Conservation (phyloP, 2,888 invertebrate genomes). For the Tetragnatha montana region DNA sequence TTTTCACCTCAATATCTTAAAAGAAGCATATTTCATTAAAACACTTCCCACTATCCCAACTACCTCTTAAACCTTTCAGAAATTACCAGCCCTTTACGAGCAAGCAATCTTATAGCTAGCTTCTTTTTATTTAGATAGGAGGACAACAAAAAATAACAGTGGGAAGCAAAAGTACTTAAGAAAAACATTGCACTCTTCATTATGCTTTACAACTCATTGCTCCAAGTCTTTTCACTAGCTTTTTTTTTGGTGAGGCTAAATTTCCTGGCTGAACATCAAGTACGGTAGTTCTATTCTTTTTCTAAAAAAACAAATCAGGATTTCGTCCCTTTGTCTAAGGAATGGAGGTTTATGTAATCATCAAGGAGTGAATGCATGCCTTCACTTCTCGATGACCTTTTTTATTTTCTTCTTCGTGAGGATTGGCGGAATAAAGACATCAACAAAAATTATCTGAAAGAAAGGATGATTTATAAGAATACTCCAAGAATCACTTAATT, state of each 20-base stretch:
- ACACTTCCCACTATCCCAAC: too few species aligned
- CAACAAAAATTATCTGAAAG: too few species aligned
- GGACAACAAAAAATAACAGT: background rate
- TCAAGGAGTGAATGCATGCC: background rate
- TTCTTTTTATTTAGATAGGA: background rate
- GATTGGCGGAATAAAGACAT: background rate
- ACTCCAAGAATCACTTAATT: too few species aligned
- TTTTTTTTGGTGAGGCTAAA: background rate
- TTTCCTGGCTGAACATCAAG: background rate
- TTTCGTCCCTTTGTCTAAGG: background rate
- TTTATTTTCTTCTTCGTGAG: background rate
- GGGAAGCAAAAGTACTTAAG: background rate
- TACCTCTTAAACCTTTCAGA: background rate
- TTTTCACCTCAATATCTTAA: too few species aligned
- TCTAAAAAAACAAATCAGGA: background rate
- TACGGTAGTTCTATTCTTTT: background rate
- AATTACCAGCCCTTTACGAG: background rate
- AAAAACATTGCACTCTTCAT: conserved; percentile 1
- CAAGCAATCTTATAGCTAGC: background rate
- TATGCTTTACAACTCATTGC: conserved; percentile 1
- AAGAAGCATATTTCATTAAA: too few species aligned
- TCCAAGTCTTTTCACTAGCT: background rate
- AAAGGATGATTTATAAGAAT: too few species aligned
- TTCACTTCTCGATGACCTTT: background rate
- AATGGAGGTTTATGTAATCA: background rate